Conservation (phyloP, 92 coral and sea anemone species). For the Actinernus sp. region DNA sequence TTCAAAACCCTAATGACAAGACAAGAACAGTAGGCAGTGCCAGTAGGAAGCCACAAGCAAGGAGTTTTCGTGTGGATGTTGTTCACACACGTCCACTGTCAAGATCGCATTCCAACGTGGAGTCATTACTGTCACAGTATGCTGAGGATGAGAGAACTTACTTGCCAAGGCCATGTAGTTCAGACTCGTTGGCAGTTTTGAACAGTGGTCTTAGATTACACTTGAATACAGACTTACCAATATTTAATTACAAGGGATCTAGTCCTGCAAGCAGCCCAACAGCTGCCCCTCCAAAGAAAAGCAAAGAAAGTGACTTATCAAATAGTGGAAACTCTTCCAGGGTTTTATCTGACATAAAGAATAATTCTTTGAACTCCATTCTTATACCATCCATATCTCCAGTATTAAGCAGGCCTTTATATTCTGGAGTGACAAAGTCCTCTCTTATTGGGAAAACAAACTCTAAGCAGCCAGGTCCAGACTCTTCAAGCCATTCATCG, state of each 20-base stretch:
- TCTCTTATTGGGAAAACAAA: slow-evolving; percentile 11
- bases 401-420: slow-evolving; percentile 18
- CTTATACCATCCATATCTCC: neutral
- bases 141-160: slow-evolving; percentile 6
- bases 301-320: slow-evolving; percentile 30
- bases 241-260: slow-evolving; percentile 6
- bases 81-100: slow-evolving; percentile 28
- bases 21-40: slow-evolving; percentile 12
- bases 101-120: slow-evolving; percentile 61
- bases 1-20: slow-evolving; percentile 17
- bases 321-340: too few relatives aligned
- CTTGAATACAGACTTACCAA: slow-evolving; percentile 4
- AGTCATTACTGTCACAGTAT: slow-evolving; percentile 16
- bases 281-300: slow-evolving; percentile 36
- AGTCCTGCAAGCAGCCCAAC: slow-evolving; percentile 22
- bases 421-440: slow-evolving; percentile 57
- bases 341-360: neutral
- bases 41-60: slow-evolving; percentile 4
- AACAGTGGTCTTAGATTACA: slow-evolving; percentile 25
- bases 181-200: slow-evolving; percentile 18
- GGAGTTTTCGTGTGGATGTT: neutral
- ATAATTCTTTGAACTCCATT: neutral
- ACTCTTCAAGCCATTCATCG: neutral
- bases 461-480: neutral
- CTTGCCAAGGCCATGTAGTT: slow-evolving; percentile 29